phyloP scores from a whole-genome alignment of 2,888 invertebrate species.

The Strigamia maritima region DNA sequence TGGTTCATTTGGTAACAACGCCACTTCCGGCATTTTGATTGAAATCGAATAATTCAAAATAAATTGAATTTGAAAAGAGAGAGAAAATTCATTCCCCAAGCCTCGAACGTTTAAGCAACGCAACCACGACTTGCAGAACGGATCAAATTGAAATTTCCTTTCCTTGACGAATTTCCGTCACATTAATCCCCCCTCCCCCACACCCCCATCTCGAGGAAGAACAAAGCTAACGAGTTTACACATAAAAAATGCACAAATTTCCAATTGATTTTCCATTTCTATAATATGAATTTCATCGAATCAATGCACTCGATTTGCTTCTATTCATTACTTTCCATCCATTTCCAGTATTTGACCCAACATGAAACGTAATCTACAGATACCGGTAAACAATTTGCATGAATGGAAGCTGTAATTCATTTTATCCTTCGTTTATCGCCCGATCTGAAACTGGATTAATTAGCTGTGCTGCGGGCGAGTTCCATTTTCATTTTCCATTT shows the following conservation, averaged over 20 bases:
- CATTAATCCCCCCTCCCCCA: not conserved
- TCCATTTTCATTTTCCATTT: not conserved
- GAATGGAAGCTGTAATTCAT: not conserved
- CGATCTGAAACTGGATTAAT: not conserved
- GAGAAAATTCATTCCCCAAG: not conserved
- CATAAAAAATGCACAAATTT: too few relatives aligned
- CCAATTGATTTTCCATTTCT: too few relatives aligned
- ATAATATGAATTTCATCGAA: too few relatives aligned
- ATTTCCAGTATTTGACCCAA: not conserved
- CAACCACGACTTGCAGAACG: not conserved
- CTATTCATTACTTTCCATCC: too few relatives aligned
- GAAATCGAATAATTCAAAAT: conserved; percentile 34
- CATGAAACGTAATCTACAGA: not conserved
- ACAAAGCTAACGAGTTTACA: too few relatives aligned
- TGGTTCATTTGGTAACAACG: not conserved
- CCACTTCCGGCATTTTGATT: conserved; percentile 34
- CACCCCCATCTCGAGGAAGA: not conserved
- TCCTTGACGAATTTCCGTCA: not conserved
- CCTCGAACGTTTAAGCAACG: not conserved
- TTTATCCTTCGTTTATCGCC: not conserved
- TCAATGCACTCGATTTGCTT: too few relatives aligned
- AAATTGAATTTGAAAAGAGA: conserved; percentile 28
- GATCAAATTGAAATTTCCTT: conserved; percentile 35
- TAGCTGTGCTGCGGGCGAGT: not conserved
- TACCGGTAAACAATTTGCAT: not conserved